These are phyloP conservation scores for Musca vetustissima DNA, from an alignment of 1,140 invertebrate species.

Conservation along the genomic window DNA sequence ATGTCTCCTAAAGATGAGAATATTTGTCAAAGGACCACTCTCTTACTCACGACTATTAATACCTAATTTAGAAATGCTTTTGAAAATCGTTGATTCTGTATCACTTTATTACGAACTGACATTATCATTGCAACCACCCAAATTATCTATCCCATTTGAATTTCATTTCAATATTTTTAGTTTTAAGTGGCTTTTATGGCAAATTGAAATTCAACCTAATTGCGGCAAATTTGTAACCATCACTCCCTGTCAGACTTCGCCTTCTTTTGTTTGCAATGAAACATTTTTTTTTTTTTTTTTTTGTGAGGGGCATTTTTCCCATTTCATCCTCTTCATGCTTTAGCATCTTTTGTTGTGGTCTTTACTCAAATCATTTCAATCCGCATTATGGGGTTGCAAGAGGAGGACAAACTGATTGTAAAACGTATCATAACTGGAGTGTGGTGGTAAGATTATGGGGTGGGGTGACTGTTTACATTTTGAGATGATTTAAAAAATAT, in stretches of 20 bases:
- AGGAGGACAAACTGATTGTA: not conserved
- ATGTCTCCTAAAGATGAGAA: too few species aligned
- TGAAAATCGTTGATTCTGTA: too few species aligned
- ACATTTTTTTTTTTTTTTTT: slow-evolving; percentile 25
- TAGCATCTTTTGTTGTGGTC: too few species aligned
- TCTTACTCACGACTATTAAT: too few species aligned
- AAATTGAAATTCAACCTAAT: slow-evolving; percentile 34
- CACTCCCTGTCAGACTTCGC: not conserved
- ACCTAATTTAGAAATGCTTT: too few species aligned
- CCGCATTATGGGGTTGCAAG: slow-evolving; percentile 11
- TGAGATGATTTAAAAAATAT: slow-evolving; percentile 15
- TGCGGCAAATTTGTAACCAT: slow-evolving; percentile 28
- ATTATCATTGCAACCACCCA: too few species aligned
- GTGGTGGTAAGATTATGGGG: not conserved
- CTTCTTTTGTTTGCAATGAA: not conserved
- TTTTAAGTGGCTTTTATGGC: slow-evolving; percentile 24
- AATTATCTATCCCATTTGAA: not conserved
- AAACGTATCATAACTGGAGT: not conserved
- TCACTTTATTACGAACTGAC: too few species aligned
- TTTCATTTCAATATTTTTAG: slow-evolving; percentile 17
- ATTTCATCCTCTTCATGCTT: too few species aligned
- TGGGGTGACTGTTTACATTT: slow-evolving; percentile 13
- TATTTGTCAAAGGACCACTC: too few species aligned
- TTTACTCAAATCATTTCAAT: not conserved
- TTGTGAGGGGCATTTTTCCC: too few species aligned